Evolutionary conservation across 2,113 vertebrate genomes (phyloP).

Genomic region (Takifugu bimaculatus): DNA sequence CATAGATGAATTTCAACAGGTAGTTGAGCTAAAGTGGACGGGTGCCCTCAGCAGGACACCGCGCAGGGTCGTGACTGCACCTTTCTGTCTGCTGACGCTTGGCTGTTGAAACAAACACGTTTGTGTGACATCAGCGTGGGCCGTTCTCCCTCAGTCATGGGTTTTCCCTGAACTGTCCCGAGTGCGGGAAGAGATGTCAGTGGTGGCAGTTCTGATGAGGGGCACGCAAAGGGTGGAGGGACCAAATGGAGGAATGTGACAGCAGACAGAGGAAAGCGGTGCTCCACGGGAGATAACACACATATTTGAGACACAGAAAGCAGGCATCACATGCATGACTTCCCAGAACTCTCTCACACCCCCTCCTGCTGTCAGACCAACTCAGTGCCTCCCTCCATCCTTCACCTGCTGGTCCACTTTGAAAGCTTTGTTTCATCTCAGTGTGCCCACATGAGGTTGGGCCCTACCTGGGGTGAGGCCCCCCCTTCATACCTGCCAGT

Average conservation of each 20-base stretch:
- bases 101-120: neutral
- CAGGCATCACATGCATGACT: constrained; percentile 52
- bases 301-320: neutral
- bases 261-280: neutral
- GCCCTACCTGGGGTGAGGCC: constrained; percentile 22
- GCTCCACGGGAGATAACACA: neutral
- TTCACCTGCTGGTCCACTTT: constrained; percentile 42
- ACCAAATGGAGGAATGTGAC: constrained; percentile 19
- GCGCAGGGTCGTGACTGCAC: neutral
- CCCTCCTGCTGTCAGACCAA: constrained; percentile 53
- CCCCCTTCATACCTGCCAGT: constrained; percentile 25
- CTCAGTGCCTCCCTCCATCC: constrained; percentile 56
- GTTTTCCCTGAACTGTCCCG: neutral
- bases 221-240: constrained; percentile 20
- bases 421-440: constrained; percentile 23
- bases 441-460: constrained; percentile 17
- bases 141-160: neutral
- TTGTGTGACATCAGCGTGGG: too few relatives aligned
- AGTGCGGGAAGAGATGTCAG: neutral
- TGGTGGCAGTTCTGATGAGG: constrained; percentile 26
- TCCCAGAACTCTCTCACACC: constrained; percentile 12
- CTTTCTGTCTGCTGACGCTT: neutral
- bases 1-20: neutral
- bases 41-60: too few relatives aligned
- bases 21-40: too few relatives aligned